Base-by-base conservation (phyloP, 1,140 invertebrate genomes). In the Maconellicoccus hirsutus region DNA sequence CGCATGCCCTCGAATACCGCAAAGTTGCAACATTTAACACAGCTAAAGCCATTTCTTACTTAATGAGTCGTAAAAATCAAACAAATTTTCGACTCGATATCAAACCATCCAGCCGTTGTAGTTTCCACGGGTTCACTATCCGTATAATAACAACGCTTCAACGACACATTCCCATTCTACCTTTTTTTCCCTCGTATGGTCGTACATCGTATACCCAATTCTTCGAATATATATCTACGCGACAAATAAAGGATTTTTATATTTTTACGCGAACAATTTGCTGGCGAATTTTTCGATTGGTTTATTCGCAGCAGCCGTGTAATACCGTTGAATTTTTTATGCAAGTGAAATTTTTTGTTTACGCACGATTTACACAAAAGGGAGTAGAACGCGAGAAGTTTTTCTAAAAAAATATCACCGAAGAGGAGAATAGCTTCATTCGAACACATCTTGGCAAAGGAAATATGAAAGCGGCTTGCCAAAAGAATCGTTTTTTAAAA, bases 1-100 rank as follows among this genome's bases (percentile, higher is more conserved):
- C 29, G 3, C 29, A 33, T 12, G 12, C 12, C 3, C 12, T 33
- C 29, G 12, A 52, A 52, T 52, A 52, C 42, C 42, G n/a, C 42
- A 14, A 52, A 52, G n/a, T 16, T 14, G 12, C n/a, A 52, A 6
- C 42, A 52, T 52, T 33, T 52, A 52, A 14, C 42, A 6, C 12
- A 8, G 42, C n/a, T 6, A 33, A 19, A 14, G 42, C 42, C 10
- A 52, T 52, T 52, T 52, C 42, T 52, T 52, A 52, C 42, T 16
- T 52, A 52, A 52, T 19, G 42, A 52, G n/a, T 52, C 42, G 42
- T 52, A 52, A 52, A 52, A 52, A 52, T 52, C 42, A 52, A 52
- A 52, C 42, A 52, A 52, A 19, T 16, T 52, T 52, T 6, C n/a
- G n/a, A 52, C n/a, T 52, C 42, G 42, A 33, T 33, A 33, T 33